A percentile compares a stretch with the other conserved stretches of the same genome.
Conservation (phyloP, 2,797 vertebrate genomes). For the Manis javanica region DNA sequence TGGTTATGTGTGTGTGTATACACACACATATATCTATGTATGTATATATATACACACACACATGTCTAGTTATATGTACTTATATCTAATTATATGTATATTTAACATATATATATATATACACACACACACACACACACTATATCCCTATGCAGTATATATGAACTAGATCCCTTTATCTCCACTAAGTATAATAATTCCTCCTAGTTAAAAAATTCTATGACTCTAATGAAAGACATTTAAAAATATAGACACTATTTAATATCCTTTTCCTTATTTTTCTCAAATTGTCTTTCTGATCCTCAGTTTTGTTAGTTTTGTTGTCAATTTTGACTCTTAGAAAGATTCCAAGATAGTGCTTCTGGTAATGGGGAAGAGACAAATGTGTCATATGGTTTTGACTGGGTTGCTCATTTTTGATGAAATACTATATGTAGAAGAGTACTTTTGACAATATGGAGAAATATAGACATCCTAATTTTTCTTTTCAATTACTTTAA, state of each 20-base stretch:
- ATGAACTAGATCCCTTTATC: not conserved
- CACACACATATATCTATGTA: too few relatives aligned
- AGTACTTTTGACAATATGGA: not conserved
- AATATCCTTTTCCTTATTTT: slow-evolving; percentile 3
- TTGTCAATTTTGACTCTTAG: not conserved
- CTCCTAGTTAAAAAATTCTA: not conserved
- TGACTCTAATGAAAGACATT: not conserved
- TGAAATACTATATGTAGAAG: not conserved
- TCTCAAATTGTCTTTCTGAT: slow-evolving; percentile 5
- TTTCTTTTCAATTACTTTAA: slow-evolving; percentile 37
- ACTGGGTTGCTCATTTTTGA: slow-evolving; percentile 4
- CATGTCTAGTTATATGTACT: too few relatives aligned
- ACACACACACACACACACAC: too few relatives aligned
- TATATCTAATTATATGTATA: too few relatives aligned
- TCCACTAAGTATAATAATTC: not conserved
- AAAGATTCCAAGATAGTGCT: not conserved
- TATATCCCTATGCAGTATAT: too few relatives aligned
- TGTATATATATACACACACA: too few relatives aligned
- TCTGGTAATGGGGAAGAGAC: not conserved
- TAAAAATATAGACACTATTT: not conserved
- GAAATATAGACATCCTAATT: not conserved
- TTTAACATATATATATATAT: too few relatives aligned
- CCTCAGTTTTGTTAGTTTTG: slow-evolving; percentile 1
- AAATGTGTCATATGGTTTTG: not conserved
- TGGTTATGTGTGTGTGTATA: too few relatives aligned